phyloP scores from a whole-genome alignment of 1,140 invertebrate genomes.

The Apis cerana region DNA sequence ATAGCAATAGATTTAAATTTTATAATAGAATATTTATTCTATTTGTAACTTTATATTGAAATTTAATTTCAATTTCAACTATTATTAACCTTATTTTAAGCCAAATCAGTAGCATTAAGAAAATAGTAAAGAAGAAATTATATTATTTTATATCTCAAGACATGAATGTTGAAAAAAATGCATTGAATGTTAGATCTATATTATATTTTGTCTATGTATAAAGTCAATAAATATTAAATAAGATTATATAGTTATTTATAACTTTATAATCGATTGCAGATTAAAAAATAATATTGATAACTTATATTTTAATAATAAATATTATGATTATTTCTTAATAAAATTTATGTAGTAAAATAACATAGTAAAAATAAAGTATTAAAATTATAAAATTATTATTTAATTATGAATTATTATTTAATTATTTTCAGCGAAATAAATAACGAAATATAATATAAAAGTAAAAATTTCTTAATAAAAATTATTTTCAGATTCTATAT shows the following conservation, averaged over 20 bases:
- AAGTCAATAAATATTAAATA: neutral
- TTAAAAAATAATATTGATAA: neutral
- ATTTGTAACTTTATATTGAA: too few species aligned
- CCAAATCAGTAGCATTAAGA: too few species aligned
- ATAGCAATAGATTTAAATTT: neutral
- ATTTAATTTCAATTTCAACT: too few species aligned
- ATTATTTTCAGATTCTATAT: slow-evolving; percentile 5
- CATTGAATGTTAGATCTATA: too few species aligned
- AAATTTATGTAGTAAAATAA: neutral
- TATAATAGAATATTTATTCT: too few species aligned
- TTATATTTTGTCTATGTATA: neutral
- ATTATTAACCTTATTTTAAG: too few species aligned
- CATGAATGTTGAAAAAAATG: too few species aligned
- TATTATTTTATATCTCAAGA: too few species aligned
- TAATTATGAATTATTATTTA: too few species aligned
- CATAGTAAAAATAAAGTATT: too few species aligned
- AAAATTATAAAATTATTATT: too few species aligned
- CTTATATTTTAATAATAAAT: neutral
- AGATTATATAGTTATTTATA: neutral
- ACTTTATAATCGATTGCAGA: neutral
- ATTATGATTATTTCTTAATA: neutral
- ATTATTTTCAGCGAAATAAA: neutral
- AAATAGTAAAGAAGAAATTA: too few species aligned
- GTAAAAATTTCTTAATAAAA: neutral
- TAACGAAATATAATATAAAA: neutral